These are phyloP conservation scores for Scelioninae gen. 1 DNA, from an alignment of 2,888 invertebrate species.

Conservation along the genomic window DNA sequence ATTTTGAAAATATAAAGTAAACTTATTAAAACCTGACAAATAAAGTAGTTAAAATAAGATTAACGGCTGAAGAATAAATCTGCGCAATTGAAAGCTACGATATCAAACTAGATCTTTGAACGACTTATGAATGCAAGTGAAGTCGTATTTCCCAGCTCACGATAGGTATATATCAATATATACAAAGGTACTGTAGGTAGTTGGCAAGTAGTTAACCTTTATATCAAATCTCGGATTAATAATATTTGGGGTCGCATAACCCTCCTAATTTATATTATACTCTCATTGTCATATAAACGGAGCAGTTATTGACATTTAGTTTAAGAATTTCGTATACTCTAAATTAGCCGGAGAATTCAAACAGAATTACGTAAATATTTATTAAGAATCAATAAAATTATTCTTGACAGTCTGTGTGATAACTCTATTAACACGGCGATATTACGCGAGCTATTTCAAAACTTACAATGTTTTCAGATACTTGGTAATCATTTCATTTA, in stretches of 20 bases:
- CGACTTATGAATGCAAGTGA: neutral
- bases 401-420: slow-evolving; percentile 10
- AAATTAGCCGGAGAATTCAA: slow-evolving; percentile 15
- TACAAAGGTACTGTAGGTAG: neutral
- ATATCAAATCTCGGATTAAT: slow-evolving; percentile 18
- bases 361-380: slow-evolving; percentile 6
- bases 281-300: neutral
- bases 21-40: too few species aligned
- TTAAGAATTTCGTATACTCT: slow-evolving; percentile 7
- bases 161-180: neutral
- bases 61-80: too few species aligned
- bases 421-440: slow-evolving; percentile 28
- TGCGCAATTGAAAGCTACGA: too few species aligned
- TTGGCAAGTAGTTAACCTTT: neutral
- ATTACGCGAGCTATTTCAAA: slow-evolving; percentile 13
- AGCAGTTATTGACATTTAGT: slow-evolving; percentile 13
- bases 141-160: too few species aligned
- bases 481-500: slow-evolving; percentile 44
- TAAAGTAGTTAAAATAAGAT: too few species aligned
- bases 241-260: slow-evolving; percentile 27
- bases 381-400: slow-evolving; percentile 25
- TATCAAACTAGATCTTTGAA: slow-evolving; percentile 8
- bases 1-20: too few species aligned
- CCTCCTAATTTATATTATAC: slow-evolving; percentile 16
- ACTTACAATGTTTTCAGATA: slow-evolving; percentile 37